Base-by-base conservation (phyloP, 1,140 invertebrate species). In the Sweltsa coloradensis region DNA sequence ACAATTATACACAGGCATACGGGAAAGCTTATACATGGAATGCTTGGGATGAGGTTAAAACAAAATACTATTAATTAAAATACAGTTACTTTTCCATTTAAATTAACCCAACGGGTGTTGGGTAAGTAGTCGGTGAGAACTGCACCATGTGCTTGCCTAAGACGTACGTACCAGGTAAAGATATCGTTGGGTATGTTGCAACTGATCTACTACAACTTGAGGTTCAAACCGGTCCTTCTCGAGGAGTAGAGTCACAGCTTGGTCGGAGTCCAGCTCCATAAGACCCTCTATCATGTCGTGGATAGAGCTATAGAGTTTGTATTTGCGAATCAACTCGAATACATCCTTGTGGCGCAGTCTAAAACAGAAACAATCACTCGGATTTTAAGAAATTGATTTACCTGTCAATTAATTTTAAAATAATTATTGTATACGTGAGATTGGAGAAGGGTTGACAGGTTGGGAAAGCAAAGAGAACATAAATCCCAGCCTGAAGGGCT, bases 241-340 rank as follows among this genome's bases (percentile, higher is more conserved):
- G 34, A 95, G 59, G 34, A 97, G 74, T 60, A 97, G 74, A 31
- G 76, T 69, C 49, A 95, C 83, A 6, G 94, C 83, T 65, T 84
- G 75, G 41, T 89, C 78, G 43, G 76, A 68, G 68, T 97, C 88
- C 29, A 97, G 73, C 53, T 85, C 78, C 85, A 99, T 94, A 26
- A 99, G 67, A 50, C 85, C 80, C 54, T 89, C 76, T 36, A 97
- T 85, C 71, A 90, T 85, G 58, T 92, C 83, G 56, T 84, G 81
- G 55, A 97, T 82, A 2, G 81, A 74, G 58, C 75, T 69, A 59
- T 89, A 90, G 49, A 94, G 70, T 47, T 86, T 74, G 62, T 92
- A 80, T 55, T 83, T 79, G 48, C 79, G 75, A 47, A 96, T 93
- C n/a, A 95, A 65, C 46, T 78, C 72, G 64, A 96, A 95, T 2